Conservation (phyloP, 2,113 vertebrate species). For the Ammodytes marinus region DNA sequence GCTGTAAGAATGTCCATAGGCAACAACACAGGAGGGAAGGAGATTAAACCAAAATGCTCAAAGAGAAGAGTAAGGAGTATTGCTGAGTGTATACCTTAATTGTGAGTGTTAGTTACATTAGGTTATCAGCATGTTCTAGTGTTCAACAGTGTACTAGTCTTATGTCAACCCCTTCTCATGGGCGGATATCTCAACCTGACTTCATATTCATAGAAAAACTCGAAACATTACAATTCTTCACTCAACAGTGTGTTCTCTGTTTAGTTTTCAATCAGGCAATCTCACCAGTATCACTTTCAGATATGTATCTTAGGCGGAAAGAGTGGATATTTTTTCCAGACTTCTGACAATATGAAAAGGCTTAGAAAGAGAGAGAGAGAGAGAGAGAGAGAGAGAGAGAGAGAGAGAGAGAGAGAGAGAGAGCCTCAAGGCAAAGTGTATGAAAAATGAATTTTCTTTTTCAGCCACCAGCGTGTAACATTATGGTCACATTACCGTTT, state of each 20-base stretch:
- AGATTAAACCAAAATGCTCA: slow-evolving; percentile 63
- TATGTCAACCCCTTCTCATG: not conserved
- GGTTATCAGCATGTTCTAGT: not conserved
- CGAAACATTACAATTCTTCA: slow-evolving; percentile 16
- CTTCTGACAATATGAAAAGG: slow-evolving; percentile 46
- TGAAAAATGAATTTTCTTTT: slow-evolving; percentile 45
- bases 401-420: not conserved
- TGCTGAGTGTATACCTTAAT: slow-evolving; percentile 8
- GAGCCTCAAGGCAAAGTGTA: slow-evolving; percentile 9
- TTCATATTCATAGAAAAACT: slow-evolving; percentile 1
- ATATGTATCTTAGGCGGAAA: slow-evolving; percentile 42
- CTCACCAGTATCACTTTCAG: slow-evolving; percentile 54
- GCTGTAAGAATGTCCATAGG: slow-evolving; percentile 67
- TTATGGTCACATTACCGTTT: slow-evolving; percentile 36
- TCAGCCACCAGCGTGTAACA: slow-evolving; percentile 40
- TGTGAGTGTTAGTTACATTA: slow-evolving; percentile 16
- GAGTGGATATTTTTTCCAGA: slow-evolving; percentile 41
- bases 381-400: no score
- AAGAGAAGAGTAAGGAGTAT: slow-evolving; percentile 35
- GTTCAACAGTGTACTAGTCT: not conserved
- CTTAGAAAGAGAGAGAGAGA: no score
- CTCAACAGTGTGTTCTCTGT: slow-evolving; percentile 49
- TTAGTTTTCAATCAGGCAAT: slow-evolving; percentile 47
- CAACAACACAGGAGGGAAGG: slow-evolving; percentile 31
- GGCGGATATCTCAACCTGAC: not conserved